These are phyloP conservation scores for Stenoptilia bipunctidactyla DNA, from an alignment of 2,888 invertebrate species.

Conservation along the genomic window DNA sequence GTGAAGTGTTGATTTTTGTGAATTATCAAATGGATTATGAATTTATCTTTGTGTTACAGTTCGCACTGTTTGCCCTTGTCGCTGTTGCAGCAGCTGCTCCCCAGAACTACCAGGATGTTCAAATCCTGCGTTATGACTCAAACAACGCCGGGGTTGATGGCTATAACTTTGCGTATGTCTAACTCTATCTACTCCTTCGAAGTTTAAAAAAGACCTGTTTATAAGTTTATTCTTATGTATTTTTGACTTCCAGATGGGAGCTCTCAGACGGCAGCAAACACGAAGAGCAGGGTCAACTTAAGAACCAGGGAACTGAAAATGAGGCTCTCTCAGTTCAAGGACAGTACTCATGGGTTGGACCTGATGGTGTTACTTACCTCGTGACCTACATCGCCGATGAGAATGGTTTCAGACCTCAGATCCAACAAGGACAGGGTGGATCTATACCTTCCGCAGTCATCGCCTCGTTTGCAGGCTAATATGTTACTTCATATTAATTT, in stretches of 20 bases:
- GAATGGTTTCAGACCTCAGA: slow-evolving; percentile 58
- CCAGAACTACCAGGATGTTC: slow-evolving; percentile 62
- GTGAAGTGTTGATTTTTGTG: slow-evolving; percentile 24
- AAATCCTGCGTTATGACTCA: slow-evolving; percentile 72
- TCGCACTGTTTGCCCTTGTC: slow-evolving; percentile 36
- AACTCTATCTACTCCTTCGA: too few species aligned
- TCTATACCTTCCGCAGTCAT: slow-evolving; percentile 42
- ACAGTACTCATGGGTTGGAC: slow-evolving; percentile 66
- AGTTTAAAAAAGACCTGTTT: too few species aligned
- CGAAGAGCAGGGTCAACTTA: slow-evolving; percentile 67
- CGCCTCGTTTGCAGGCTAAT: slow-evolving; percentile 45
- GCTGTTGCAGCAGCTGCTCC: slow-evolving; percentile 46
- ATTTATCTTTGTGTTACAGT: slow-evolving; percentile 39
- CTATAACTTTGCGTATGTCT: slow-evolving; percentile 70
- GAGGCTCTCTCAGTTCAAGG: slow-evolving; percentile 71
- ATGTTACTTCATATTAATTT: too few species aligned
- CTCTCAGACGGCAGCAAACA: slow-evolving; percentile 70
- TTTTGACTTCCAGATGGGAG: slow-evolving; percentile 54
- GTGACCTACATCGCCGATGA: slow-evolving; percentile 73
- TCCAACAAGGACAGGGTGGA: slow-evolving; percentile 52
- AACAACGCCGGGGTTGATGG: slow-evolving; percentile 72
- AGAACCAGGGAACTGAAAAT: slow-evolving; percentile 68
- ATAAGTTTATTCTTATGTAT: slow-evolving; percentile 68
- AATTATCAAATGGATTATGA: slow-evolving; percentile 15
- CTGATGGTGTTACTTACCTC: slow-evolving; percentile 69